Evolutionary conservation across 2,797 vertebrate genomes (phyloP), one percentile per base, ranked within the genome.

Genomic region (Eospalax fontanierii): DNA sequence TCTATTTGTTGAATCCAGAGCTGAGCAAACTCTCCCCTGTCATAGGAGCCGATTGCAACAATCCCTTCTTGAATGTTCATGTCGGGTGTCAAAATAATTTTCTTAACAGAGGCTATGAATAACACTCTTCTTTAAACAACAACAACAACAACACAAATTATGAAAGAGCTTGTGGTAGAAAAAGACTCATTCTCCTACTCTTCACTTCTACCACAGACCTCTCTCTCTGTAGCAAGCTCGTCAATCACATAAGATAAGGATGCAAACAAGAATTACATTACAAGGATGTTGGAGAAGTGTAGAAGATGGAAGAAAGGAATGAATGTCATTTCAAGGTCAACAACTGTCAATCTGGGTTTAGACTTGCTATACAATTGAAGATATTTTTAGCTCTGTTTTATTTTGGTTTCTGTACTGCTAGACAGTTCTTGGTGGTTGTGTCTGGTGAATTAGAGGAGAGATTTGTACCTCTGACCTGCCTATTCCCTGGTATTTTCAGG

Each of bases 61-160:
- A 24, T 46, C 3, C 43, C 63, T 57, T 87, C 71, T 70, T 33
- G 68, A 89, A 75, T 54, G 40, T 83, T 66, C 81, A 54, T 87
- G 75, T 65, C 61, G 87, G 59, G n/a, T 76, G n/a, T 76, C 61
- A 75, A 80, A 82, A 90, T 81, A 46, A 70, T 80, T 76, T 87
- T 66, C 68, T 90, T 71, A 71, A 57, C 76, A 93, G 83, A 89
- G 40, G 46, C 61, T 35, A 50, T 14, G 61, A 73, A 43, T 61
- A 84, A 38, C 35, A 87, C 70, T 76, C 87, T 65, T 80, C 79
- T 90, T 94, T 73, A 81, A 95, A 81, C 12, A 80, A 82, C 50
- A 95, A 81, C 9, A 76, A 82, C 50, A 63, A 63, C 3, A 35
- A 38, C n/a, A n/a, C n/a, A 28, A 81, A 68, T 63, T 75, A 59